A percentile compares a stretch with the other conserved stretches of the same genome.
phyloP scores from a whole-genome alignment of 2,797 vertebrate species.

The Neopelma chrysocephalum region DNA sequence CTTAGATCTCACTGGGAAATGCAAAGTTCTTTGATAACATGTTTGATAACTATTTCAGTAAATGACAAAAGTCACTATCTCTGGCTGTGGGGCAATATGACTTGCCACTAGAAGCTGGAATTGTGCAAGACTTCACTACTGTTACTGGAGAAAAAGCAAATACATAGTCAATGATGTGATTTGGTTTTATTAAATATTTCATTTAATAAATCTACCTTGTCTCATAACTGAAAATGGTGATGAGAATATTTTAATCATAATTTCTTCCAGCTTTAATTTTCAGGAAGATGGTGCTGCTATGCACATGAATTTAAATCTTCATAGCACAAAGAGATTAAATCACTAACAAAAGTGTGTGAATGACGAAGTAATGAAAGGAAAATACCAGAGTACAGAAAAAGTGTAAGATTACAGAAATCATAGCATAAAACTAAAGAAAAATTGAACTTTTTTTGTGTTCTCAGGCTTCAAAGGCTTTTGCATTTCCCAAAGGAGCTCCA shows the following conservation, averaged over 20 bases:
- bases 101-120: background rate
- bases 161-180: background rate
- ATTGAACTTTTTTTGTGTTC: background rate
- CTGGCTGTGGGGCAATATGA: background rate
- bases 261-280: background rate
- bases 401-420: background rate
- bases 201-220: background rate
- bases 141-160: background rate
- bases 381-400: background rate
- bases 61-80: background rate
- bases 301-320: background rate
- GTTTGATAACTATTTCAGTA: background rate
- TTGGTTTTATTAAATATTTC: background rate
- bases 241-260: background rate
- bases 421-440: background rate
- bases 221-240: background rate
- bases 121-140: background rate
- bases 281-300: background rate
- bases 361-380: background rate
- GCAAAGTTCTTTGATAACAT: background rate
- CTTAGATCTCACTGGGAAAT: background rate
- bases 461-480: background rate
- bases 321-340: background rate
- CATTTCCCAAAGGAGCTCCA: background rate
- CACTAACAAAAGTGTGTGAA: background rate